Base-by-base conservation (phyloP, 2,113 vertebrate genomes). In the Sceloporus undulatus region DNA sequence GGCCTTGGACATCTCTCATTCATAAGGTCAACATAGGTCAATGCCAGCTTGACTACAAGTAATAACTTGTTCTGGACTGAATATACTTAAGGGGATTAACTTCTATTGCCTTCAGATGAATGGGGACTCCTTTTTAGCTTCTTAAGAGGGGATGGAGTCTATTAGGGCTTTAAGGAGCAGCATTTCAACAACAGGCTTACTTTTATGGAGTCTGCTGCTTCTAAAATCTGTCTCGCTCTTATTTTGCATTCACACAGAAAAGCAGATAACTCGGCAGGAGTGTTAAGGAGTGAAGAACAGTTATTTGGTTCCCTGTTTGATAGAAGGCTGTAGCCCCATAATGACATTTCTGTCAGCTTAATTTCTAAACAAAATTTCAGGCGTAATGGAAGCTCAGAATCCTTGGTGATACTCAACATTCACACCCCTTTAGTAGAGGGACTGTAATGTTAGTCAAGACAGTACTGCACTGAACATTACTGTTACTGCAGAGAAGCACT, bases 261-360 rank as follows among this genome's bases (percentile, higher is more conserved):
- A 71, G 40, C 14, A 52, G 42, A 25, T 48, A 34, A 82, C 11
- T 10, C 25, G 18, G 23, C 2, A 66, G 16, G 18, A 18, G 62
- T 34, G 34, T 1, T 34, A 34, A 34, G 34, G 34, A 48, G 48
- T 16, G 13, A 62, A 62, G 59, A 62, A 62, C 13, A 13, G 11
- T 62, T 62, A 16, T 62, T 62, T 62, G 11, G 13, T 62, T 3
- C 65, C 18, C 21, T 66, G 65, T 56, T 34, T 56, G 27, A 25
- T 11, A 48, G 42, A 38, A 4, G 16, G 1, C 13, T 73, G 68
- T 91, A 9, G 48, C 71, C 89, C 90, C 81, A 76, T 87, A 94
- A 86, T 85, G 78, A 91, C 74, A 77, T 78, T 79, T 71, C 29
- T 0, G 2, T 34, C 59, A 88, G 89, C 91, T 92, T 86, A 29